A percentile compares a stretch with the other conserved stretches of the same genome.
Evolutionary conservation across 2,888 invertebrate genomes (phyloP).

Genomic region (Trissolcus japonicus): DNA sequence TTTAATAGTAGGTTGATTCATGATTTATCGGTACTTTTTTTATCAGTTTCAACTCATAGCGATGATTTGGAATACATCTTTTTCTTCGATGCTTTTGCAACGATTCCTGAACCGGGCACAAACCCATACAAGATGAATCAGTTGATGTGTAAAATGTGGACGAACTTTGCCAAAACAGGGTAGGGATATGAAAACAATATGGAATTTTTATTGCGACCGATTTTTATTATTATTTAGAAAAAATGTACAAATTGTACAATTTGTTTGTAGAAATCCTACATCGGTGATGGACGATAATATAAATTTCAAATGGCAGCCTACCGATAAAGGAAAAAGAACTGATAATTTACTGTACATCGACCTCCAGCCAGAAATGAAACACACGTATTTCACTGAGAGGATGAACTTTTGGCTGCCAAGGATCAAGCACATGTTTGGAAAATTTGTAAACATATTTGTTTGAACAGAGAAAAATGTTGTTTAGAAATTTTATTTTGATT

Average conservation of each 20-base stretch:
- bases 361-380: constrained; percentile 67
- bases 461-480: too few species aligned
- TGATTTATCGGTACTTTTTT: constrained; percentile 10
- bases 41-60: constrained; percentile 74
- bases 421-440: constrained; percentile 68
- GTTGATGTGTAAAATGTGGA: constrained; percentile 76
- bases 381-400: constrained; percentile 70
- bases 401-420: constrained; percentile 76
- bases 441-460: constrained; percentile 37
- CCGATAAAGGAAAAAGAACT: too few species aligned
- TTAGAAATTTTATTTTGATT: too few species aligned
- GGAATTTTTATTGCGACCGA: background rate
- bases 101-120: constrained; percentile 69
- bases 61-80: constrained; percentile 78
- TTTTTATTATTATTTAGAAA: background rate
- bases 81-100: constrained; percentile 69
- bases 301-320: constrained; percentile 74
- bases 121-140: constrained; percentile 70
- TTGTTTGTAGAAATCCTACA: constrained; percentile 71
- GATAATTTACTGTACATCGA: constrained; percentile 74
- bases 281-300: constrained; percentile 68
- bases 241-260: too few species aligned
- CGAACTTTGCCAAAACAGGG: constrained; percentile 77
- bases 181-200: constrained; percentile 53
- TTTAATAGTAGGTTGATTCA: background rate